Percentiles rank a stretch among this genome's conserved stretches.
These are phyloP conservation scores for Peromyscus leucopus DNA, from an alignment of 2,113 vertebrate species.

Conservation along the genomic window DNA sequence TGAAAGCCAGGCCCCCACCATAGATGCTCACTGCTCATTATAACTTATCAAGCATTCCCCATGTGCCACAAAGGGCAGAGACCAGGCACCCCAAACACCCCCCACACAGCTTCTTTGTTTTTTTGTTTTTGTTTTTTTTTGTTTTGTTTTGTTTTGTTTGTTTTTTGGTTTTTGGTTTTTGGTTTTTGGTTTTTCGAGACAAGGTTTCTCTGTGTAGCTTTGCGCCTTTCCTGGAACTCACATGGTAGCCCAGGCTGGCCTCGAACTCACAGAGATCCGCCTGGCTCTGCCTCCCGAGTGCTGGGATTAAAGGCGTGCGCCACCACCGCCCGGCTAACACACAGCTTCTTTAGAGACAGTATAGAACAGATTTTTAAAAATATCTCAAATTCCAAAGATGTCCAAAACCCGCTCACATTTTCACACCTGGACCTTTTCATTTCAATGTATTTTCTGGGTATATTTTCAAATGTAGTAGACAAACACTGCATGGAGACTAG, in stretches of 20 bases:
- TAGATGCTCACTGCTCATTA: background rate
- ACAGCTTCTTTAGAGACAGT: background rate
- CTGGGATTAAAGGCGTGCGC: no score
- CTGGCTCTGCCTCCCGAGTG: no score
- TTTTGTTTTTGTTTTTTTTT: no score
- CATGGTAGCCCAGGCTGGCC: no score
- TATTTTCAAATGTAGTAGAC: conserved; percentile 37
- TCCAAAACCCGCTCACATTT: conserved; percentile 36
- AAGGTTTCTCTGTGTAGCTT: no score
- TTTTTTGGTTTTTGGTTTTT: no score
- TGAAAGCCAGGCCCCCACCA: background rate
- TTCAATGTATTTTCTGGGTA: conserved; percentile 39
- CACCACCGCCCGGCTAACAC: no score
- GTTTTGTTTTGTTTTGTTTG: no score
- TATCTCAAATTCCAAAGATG: conserved; percentile 18
- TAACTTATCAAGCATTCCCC: background rate
- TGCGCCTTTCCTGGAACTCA: no score
- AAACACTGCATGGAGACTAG: conserved; percentile 2
- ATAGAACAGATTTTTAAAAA: background rate
- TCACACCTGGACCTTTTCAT: conserved; percentile 45
- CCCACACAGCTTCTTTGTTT: background rate
- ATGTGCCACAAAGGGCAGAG: fast-evolving
- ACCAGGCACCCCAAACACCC: background rate
- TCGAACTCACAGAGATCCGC: no score
- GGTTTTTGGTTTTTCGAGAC: no score